Base-by-base conservation (phyloP, 2,113 vertebrate genomes). In the Pelecanoides urinatrix region DNA sequence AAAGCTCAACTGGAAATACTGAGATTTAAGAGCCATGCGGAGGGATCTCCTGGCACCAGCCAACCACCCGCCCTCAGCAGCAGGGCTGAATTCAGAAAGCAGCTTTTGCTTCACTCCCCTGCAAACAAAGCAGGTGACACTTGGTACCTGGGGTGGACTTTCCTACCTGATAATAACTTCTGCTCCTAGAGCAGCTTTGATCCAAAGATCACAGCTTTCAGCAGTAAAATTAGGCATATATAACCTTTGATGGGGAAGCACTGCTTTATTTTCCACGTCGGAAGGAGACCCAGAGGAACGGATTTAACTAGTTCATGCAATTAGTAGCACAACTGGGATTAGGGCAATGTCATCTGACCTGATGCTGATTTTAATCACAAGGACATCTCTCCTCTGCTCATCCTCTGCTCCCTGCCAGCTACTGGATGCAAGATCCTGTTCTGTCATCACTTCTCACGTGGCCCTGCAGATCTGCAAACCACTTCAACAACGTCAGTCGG, bases 1-100 rank as follows among this genome's bases (percentile, higher is more conserved):
- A 86, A 86, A 94, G 82, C 83, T 86, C 83, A 42, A 50, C 42
- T 94, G 92, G 86, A 94, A 96, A 94, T 47, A 55, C 63, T 75
- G 90, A 65, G 79, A 32, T 70, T 81, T 67, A 65, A 72, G 14
- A 77, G 65, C 26, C 25, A 47, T 9, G 1, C 19, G 3, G 66
- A 75, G 74, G 63, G 84, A 89, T 32, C 80, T 75, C 49, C 63
- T 16, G 82, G 88, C 78, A 71, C 16, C 58, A 15, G 66, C 59
- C 77, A 90, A 16, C 8, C 32, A 21, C 12, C 34, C 10, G 2
- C 30, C 26, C 13, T 13, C 45, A 12, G 19, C 30, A 47, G 26
- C 10, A 8, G 45, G 49, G 59, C 72, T 36, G 55, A 40, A 29
- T 9, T 34, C 38, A 55, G 42, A 66, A 75, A 78, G 53, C 38